These are phyloP conservation scores for Meandrina meandrites DNA, from an alignment of 92 coral and sea anemone genomes.

Conservation along the genomic window DNA sequence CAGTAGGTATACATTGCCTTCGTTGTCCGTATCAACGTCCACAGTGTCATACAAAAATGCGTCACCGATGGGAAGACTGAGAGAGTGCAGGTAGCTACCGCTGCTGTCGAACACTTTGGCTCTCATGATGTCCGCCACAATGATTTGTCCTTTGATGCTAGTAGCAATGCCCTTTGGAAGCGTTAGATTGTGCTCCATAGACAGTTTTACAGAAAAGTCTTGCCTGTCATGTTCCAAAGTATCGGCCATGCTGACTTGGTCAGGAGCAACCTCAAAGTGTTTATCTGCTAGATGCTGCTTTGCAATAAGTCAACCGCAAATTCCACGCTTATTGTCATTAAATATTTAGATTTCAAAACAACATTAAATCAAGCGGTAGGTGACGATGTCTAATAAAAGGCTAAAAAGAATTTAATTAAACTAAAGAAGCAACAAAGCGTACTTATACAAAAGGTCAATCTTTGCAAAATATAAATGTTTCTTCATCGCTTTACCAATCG, in stretches of 20 bases:
- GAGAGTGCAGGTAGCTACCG: neutral
- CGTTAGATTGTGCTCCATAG: neutral
- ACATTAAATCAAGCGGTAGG: neutral
- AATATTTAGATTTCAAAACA: neutral
- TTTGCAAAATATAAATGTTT: no score
- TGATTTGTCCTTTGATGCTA: neutral
- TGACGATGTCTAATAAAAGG: neutral
- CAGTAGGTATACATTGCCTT: slow-evolving; percentile 14
- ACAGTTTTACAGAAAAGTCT: neutral
- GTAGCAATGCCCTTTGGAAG: slow-evolving; percentile 4
- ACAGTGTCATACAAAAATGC: neutral
- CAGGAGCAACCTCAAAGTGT: no score
- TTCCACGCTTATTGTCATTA: neutral
- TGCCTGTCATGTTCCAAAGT: neutral
- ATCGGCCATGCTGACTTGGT: neutral
- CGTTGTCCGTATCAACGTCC: neutral
- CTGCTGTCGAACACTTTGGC: slow-evolving; percentile 23
- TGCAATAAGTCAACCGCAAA: neutral
- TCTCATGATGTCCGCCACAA: slow-evolving; percentile 17
- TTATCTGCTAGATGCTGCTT: neutral
- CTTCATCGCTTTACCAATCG: no score
- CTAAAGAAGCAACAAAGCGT: neutral
- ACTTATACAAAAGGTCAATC: no score
- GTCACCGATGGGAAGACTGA: neutral
- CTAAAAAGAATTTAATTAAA: no score